A percentile compares a stretch with the other conserved stretches of the same genome.
phyloP scores from a whole-genome alignment of 2,888 invertebrate genomes.

The Steinernema hermaphroditum region DNA sequence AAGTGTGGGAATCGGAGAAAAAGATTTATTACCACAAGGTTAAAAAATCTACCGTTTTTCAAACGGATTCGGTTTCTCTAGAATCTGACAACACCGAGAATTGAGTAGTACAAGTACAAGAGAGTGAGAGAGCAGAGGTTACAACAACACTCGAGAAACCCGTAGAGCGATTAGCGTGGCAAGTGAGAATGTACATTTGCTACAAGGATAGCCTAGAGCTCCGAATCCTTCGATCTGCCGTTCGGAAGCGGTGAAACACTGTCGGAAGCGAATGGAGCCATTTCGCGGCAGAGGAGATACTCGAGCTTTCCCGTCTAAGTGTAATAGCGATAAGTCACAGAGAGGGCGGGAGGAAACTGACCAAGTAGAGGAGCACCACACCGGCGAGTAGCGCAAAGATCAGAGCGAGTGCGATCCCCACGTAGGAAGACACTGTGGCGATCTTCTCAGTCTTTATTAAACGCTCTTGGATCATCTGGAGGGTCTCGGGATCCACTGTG shows the following conservation, averaged over 20 bases:
- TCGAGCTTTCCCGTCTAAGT: slow-evolving; percentile 34
- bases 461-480: slow-evolving; percentile 48
- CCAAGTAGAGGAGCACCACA: slow-evolving; percentile 38
- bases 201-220: background rate
- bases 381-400: slow-evolving; percentile 36
- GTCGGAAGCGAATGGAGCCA: slow-evolving; percentile 4
- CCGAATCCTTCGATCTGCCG: background rate
- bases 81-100: slow-evolving; percentile 29
- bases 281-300: slow-evolving; percentile 31
- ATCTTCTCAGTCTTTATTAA: slow-evolving; percentile 47
- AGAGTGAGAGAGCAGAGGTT: slow-evolving; percentile 27
- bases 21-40: background rate
- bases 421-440: slow-evolving; percentile 36
- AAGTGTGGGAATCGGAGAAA: too few relatives aligned
- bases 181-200: slow-evolving; percentile 18
- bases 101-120: background rate
- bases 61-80: slow-evolving; percentile 29
- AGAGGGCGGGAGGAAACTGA: background rate
- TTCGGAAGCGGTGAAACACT: slow-evolving; percentile 19
- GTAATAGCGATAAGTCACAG: background rate
- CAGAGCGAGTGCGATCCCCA: slow-evolving; percentile 33
- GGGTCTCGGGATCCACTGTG: slow-evolving; percentile 57
- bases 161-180: slow-evolving; percentile 27
- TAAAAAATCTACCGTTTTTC: slow-evolving; percentile 16
- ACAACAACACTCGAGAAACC: slow-evolving; percentile 18